Evolutionary conservation across 2,797 vertebrate genomes (phyloP), one percentile per base, ranked within the genome.

Genomic region (Mormyrus hasselquistii): DNA sequence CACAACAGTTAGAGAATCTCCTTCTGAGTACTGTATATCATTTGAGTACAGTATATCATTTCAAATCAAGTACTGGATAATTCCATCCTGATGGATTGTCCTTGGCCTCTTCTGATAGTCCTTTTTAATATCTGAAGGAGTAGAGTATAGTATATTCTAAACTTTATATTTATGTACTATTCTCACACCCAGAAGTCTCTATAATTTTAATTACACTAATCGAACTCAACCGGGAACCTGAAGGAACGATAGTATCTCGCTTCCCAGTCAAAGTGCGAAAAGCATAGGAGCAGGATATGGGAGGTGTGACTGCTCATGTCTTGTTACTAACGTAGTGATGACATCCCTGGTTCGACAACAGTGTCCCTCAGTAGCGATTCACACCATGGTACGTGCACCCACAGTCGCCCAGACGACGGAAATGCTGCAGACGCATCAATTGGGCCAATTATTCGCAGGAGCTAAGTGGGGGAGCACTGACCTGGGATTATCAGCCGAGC

Each of bases 401-500:
- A 38, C 69, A 38, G 3, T 91, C 92, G 90, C 92, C 92, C 91
- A 92, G 90, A 91, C 92, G 73, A 55, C 25, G 29, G 22, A 79
- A 89, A 76, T 73, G 55, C 89, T 44, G 83, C 88, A 73, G 90
- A 90, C 91, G 85, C 91, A 88, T 84, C 87, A 76, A 57, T 84
- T 44, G 62, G 57, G 91, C 91, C 90, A 94, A 95, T 95, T 95
- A 95, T 94, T 94, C 89, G 91, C 89, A 92, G 91, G 91, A 91
- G 92, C 92, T 93, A 93, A 95, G 59, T 94, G 95, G 93, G 93
- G 90, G 90, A 62, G 89, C 89, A 88, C 89, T 91, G 90, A 90
- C 88, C 89, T 89, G 62, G 88, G 90, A 90, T 90, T 86, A 90
- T 92, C 90, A 91, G 83, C 92, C 91, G 76, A 41, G 86, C 90